These are phyloP conservation scores for Dinoponera quadriceps DNA, from an alignment of 1,140 invertebrate species.

Conservation along the genomic window DNA sequence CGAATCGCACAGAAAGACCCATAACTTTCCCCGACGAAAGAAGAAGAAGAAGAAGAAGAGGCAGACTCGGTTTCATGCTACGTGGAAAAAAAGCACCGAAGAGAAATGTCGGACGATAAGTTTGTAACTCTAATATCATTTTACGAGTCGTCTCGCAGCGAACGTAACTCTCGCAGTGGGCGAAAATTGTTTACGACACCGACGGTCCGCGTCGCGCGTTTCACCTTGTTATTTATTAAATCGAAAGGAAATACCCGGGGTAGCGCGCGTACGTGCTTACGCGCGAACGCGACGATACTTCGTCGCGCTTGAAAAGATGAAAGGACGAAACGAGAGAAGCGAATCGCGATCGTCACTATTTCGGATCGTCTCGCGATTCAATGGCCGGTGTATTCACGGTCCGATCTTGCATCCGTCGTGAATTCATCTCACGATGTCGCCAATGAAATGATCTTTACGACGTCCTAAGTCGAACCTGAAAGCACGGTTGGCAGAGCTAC, in stretches of 20 bases:
- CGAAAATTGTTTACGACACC: constrained; percentile 7
- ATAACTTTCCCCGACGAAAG: background rate
- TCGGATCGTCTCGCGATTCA: too few relatives aligned
- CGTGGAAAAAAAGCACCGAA: constrained; percentile 1
- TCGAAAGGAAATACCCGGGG: background rate
- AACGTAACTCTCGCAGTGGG: constrained; percentile 5
- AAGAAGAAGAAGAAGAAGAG: background rate
- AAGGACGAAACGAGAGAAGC: background rate
- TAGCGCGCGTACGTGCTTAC: too few relatives aligned
- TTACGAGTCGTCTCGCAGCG: constrained; percentile 3
- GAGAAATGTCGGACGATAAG: constrained; percentile 47
- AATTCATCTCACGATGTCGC: too few relatives aligned
- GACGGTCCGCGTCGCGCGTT: background rate
- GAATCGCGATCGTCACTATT: too few relatives aligned
- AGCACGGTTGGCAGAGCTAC: too few relatives aligned
- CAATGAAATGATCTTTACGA: too few relatives aligned
- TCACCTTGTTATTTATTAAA: constrained; percentile 11
- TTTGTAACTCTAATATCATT: constrained; percentile 19
- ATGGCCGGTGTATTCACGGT: too few relatives aligned
- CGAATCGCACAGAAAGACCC: background rate
- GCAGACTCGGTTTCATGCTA: background rate
- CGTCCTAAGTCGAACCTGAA: too few relatives aligned
- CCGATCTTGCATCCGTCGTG: too few relatives aligned
- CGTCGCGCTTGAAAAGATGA: background rate
- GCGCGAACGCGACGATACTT: background rate